These are phyloP conservation scores for Tupaia tana DNA, from an alignment of 2,113 vertebrate species.

Conservation along the genomic window DNA sequence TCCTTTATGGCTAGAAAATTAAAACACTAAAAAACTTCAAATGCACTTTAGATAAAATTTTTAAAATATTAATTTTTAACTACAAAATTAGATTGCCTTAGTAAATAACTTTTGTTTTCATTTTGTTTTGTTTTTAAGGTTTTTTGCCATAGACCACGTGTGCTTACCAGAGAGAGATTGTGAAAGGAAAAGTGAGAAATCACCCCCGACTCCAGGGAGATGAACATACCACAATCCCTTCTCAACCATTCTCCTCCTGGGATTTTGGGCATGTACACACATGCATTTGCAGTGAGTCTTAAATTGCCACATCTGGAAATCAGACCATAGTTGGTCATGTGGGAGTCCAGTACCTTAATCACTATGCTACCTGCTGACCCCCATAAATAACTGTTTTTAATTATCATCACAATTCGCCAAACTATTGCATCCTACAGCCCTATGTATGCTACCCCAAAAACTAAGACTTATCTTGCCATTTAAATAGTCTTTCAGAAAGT, in stretches of 20 bases:
- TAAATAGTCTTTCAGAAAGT: constrained; percentile 36
- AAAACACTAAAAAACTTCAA: constrained; percentile 9
- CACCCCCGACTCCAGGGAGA: too few species aligned
- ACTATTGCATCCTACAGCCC: neutral
- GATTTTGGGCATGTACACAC: too few species aligned
- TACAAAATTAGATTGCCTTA: neutral
- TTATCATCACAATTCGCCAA: neutral
- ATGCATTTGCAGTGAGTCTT: too few species aligned
- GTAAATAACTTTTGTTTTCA: neutral
- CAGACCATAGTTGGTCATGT: too few species aligned
- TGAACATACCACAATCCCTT: too few species aligned
- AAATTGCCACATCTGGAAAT: too few species aligned
- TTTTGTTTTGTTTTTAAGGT: neutral
- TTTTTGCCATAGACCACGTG: neutral
- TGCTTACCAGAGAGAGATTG: too few species aligned
- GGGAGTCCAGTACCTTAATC: too few species aligned
- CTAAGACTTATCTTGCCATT: neutral
- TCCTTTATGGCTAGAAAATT: constrained; percentile 31
- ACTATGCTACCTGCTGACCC: too few species aligned
- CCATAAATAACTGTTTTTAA: neutral
- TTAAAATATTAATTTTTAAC: neutral
- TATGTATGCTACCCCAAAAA: neutral
- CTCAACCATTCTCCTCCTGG: too few species aligned
- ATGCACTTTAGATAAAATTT: neutral
- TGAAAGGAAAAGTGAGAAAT: too few species aligned